These are phyloP conservation scores for Moxostoma hubbsi DNA, from an alignment of 2,797 vertebrate genomes.

Conservation along the genomic window DNA sequence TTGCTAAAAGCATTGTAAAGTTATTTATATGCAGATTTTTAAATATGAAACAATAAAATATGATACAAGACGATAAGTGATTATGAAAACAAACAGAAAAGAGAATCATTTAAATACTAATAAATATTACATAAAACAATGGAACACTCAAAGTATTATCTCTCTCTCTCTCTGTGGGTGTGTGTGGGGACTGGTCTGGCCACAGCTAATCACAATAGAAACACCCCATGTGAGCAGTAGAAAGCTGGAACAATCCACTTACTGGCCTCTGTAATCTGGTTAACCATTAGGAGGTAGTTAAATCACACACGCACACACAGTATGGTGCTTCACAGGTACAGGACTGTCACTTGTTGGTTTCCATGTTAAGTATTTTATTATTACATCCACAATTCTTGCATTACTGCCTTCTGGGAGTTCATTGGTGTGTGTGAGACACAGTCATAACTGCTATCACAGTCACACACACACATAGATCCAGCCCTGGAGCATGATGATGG, in stretches of 20 bases:
- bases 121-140: too few relatives aligned
- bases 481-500: conserved; percentile 81
- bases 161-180: conserved; percentile 46
- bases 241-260: conserved; percentile 99
- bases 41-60: too few relatives aligned
- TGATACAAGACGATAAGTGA: too few relatives aligned
- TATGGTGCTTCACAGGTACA: conserved; percentile 22
- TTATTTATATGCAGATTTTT: too few relatives aligned
- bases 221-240: conserved; percentile 88
- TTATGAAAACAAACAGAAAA: too few relatives aligned
- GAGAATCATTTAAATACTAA: too few relatives aligned
- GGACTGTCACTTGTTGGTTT: conserved; percentile 24
- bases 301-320: conserved; percentile 65
- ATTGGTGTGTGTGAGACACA: conserved; percentile 31
- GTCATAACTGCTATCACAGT: conserved; percentile 37
- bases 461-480: conserved; percentile 62
- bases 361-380: conserved; percentile 62
- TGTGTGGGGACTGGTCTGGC: conserved; percentile 70
- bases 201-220: conserved; percentile 89
- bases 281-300: conserved; percentile 91
- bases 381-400: conserved; percentile 47
- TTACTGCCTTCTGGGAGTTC: conserved; percentile 44
- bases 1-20: too few relatives aligned
- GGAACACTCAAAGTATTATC: background rate
- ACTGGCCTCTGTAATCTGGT: conserved; percentile 99